A percentile compares a stretch with the other conserved stretches of the same genome.
phyloP scores from a whole-genome alignment of 2,888 invertebrate genomes.

The Biston stratarius region DNA sequence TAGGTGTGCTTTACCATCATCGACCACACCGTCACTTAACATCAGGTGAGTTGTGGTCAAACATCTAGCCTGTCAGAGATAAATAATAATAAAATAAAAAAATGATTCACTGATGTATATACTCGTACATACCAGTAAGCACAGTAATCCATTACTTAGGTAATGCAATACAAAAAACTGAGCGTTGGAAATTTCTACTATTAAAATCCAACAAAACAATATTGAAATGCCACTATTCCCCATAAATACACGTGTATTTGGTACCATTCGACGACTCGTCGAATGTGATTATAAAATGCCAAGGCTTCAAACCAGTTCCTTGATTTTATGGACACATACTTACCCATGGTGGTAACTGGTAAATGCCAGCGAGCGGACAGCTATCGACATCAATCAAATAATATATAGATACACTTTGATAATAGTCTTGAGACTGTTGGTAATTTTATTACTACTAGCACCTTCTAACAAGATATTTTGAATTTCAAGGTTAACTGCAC shows the following conservation, averaged over 20 bases:
- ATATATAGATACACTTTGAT: slow-evolving; percentile 38
- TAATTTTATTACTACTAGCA: slow-evolving; percentile 17
- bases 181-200: background rate
- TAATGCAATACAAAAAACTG: too few species aligned
- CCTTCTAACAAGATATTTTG: slow-evolving; percentile 1
- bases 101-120: too few species aligned
- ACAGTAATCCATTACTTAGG: too few species aligned
- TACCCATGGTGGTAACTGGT: slow-evolving; percentile 51
- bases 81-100: too few species aligned
- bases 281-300: slow-evolving; percentile 59
- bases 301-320: slow-evolving; percentile 62
- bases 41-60: too few species aligned
- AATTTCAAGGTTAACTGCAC: background rate
- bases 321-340: slow-evolving; percentile 37
- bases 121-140: too few species aligned
- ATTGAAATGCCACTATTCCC: slow-evolving; percentile 20
- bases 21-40: too few species aligned
- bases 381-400: slow-evolving; percentile 46
- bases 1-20: too few species aligned
- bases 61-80: too few species aligned
- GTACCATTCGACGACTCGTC: slow-evolving; percentile 25
- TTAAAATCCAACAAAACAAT: background rate
- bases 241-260: slow-evolving; percentile 24
- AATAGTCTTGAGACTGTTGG: slow-evolving; percentile 30
- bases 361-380: slow-evolving; percentile 48